Evolutionary conservation across 2,113 vertebrate genomes (phyloP).

Genomic region (Percopsis transmontana): DNA sequence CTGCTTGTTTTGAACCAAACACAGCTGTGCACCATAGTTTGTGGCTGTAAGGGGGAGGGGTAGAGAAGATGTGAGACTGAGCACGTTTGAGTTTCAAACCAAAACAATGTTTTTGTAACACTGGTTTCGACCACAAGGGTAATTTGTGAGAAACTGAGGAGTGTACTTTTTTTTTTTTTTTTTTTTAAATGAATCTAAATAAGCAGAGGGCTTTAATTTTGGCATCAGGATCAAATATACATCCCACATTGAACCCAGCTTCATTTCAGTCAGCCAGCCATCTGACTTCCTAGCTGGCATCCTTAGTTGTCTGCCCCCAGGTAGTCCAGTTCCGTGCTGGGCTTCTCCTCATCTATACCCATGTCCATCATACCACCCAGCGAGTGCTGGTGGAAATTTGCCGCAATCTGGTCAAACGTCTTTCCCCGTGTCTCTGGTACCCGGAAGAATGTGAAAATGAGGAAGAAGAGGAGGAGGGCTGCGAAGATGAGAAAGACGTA

Average conservation of each 20-base stretch:
- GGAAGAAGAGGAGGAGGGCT: slow-evolving; percentile 83
- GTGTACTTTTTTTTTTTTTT: not conserved
- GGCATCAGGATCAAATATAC: slow-evolving; percentile 13
- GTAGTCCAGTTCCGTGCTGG: slow-evolving; percentile 86
- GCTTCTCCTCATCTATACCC: slow-evolving; percentile 76
- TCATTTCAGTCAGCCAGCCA: slow-evolving; percentile 31
- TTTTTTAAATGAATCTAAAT: slow-evolving; percentile 30
- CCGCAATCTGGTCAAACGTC: slow-evolving; percentile 90
- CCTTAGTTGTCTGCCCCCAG: slow-evolving; percentile 76
- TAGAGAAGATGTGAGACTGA: no score
- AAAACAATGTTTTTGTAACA: no score
- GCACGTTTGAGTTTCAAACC: no score
- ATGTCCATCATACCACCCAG: slow-evolving; percentile 76
- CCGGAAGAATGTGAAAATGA: slow-evolving; percentile 88
- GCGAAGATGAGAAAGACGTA: slow-evolving; percentile 92
- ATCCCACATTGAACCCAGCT: slow-evolving; percentile 27
- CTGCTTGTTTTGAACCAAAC: no score
- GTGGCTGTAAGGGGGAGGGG: no score
- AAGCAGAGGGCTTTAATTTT: slow-evolving; percentile 15
- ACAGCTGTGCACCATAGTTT: no score
- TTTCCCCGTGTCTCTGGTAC: slow-evolving; percentile 89
- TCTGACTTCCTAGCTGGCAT: not conserved
- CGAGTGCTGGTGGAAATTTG: slow-evolving; percentile 74
- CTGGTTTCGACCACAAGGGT: no score
- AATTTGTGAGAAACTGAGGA: no score